Base-by-base conservation (phyloP, 2,797 vertebrate genomes). In the Scomberomorus guttatus region DNA sequence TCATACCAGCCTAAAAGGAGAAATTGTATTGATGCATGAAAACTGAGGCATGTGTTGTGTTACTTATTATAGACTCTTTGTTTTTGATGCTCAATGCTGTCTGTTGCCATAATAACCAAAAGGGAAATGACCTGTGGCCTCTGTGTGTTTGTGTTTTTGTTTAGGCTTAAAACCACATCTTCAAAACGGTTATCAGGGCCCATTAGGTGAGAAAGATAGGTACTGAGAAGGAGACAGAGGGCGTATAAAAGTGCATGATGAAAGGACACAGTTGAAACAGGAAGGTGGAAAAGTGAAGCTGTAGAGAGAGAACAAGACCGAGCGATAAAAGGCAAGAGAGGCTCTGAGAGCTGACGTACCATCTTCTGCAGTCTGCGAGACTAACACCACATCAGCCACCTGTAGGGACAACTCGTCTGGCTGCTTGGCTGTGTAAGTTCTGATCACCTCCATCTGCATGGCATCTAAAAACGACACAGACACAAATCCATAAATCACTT, bases 351-450 rank as follows among this genome's bases (percentile, higher is more conserved):
- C 9, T 5, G 22, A 75, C 95, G 76, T 88, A 99, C 98, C 98
- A 0, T 99, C 98, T 0, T 90, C 95, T 0, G 97, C 95, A 0
- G 92, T 94, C 68, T 99, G 97, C 6, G 97, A 98, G 18, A 99
- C 93, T 51, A 99, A 82, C 72, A 99, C 98, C 29, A 99, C 98
- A 1, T 99, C 98, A 0, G 98, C 96, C 59, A 97, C 96, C 86
- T 99, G 98, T 44, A 99, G 95, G 1, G 97, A 97, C 24, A 99
- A 87, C 72, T 99, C 98, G 3, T 99, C 98, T 0, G 97, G 96
- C 92, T 99, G 98, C 90, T 96, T 98, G 68, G 97, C 96, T 0
- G 97, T 99, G 87, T 98, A 99, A 0, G 97, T 98, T n/a, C 97
- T 93, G 72, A 93, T 95, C 93, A 97, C 95, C 86, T 99, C 98